Conservation (phyloP, 2,888 invertebrate species). For the Stramonita haemastoma region DNA sequence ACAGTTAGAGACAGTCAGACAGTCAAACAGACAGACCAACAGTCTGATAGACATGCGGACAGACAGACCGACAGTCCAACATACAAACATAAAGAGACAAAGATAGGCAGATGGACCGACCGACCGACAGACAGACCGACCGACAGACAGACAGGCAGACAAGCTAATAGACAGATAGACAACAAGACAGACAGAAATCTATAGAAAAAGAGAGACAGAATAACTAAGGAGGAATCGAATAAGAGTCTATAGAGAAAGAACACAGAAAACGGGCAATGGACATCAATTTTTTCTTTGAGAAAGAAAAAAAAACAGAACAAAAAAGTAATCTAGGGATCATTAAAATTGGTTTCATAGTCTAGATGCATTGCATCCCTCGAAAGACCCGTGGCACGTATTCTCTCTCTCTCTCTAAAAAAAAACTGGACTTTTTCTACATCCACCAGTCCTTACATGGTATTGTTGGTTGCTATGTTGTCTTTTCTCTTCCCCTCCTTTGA, state of each 20-base stretch:
- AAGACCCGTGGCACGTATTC: neutral
- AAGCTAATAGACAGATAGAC: neutral
- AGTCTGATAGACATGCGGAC: neutral
- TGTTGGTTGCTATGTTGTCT: too few species aligned
- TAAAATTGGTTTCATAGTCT: too few species aligned
- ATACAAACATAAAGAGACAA: too few species aligned
- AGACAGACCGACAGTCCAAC: too few species aligned
- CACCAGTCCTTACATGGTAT: too few species aligned
- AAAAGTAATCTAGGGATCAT: too few species aligned
- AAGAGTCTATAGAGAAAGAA: neutral
- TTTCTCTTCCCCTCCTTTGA: too few species aligned
- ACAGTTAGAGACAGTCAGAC: neutral
- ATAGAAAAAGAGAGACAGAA: neutral
- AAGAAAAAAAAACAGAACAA: neutral
- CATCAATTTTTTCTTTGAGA: too few species aligned
- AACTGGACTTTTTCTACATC: too few species aligned
- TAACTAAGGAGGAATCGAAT: neutral
- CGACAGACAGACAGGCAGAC: neutral
- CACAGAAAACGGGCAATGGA: too few species aligned
- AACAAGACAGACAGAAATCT: neutral
- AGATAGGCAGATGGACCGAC: too few species aligned
- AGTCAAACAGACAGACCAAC: neutral
- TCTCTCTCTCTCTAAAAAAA: neutral
- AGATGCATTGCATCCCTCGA: too few species aligned
- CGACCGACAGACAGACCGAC: neutral